Evolutionary conservation across 2,888 invertebrate genomes (phyloP).

Genomic region (Leptinotarsa tumamoca): DNA sequence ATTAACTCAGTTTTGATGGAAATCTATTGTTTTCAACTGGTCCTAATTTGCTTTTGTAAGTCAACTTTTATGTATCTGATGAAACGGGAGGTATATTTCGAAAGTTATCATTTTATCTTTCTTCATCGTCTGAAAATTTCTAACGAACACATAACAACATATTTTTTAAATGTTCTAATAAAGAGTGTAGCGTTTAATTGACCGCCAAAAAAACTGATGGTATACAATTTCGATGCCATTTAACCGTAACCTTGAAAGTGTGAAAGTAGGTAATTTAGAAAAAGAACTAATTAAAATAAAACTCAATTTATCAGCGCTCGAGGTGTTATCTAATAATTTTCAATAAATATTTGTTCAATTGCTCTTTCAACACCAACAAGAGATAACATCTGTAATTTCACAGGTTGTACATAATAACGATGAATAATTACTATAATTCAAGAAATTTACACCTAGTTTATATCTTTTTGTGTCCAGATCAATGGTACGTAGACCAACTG

Average conservation of each 20-base stretch:
- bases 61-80: no score
- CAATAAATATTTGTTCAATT: slow-evolving; percentile 2
- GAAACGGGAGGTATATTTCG: no score
- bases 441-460: slow-evolving; percentile 34
- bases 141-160: no score
- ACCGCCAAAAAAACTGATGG: not conserved
- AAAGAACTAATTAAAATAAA: not conserved
- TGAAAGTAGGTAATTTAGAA: not conserved
- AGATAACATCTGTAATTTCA: slow-evolving; percentile 28
- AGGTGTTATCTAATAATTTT: slow-evolving; percentile 20
- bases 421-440: slow-evolving; percentile 31
- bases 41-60: no score
- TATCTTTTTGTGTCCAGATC: not conserved
- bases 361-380: slow-evolving; percentile 18
- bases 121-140: no score
- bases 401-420: slow-evolving; percentile 4
- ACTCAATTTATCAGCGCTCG: not conserved
- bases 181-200: not conserved
- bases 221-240: not conserved
- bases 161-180: no score
- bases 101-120: no score
- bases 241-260: not conserved
- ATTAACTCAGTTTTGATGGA: no score
- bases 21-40: no score
- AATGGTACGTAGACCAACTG: slow-evolving; percentile 16